These are phyloP conservation scores for Oscheius sp. DNA, from an alignment of 2,888 invertebrate genomes.

Conservation along the genomic window DNA sequence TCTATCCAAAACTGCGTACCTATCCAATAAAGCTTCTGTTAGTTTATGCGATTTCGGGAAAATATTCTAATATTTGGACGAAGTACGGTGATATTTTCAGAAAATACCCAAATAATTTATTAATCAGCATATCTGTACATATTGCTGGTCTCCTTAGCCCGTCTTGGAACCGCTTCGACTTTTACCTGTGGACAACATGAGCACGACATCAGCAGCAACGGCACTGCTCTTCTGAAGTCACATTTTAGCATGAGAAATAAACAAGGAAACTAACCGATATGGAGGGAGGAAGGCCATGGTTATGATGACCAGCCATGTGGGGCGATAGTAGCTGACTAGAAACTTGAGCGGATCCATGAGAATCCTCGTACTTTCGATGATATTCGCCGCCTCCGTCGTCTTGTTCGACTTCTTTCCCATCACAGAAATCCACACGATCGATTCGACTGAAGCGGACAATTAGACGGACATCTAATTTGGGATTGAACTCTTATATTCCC, in stretches of 20 bases:
- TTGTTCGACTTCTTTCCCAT: slow-evolving; percentile 8
- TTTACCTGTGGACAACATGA: slow-evolving; percentile 48
- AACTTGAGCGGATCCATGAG: slow-evolving; percentile 39
- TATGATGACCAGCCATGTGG: slow-evolving; percentile 51
- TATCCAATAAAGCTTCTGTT: slow-evolving; percentile 1
- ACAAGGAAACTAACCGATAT: slow-evolving; percentile 40
- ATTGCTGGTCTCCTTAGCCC: slow-evolving; percentile 49
- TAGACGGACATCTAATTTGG: neutral
- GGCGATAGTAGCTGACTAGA: slow-evolving; percentile 52
- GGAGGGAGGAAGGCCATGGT: slow-evolving; percentile 54
- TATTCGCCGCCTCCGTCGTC: neutral
- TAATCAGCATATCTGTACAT: slow-evolving; percentile 58
- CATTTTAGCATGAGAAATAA: neutral
- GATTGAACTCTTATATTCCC: too few species aligned
- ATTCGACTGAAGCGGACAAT: slow-evolving; percentile 26
- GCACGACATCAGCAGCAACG: slow-evolving; percentile 51
- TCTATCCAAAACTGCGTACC: neutral
- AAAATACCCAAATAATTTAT: too few species aligned
- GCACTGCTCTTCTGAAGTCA: slow-evolving; percentile 45
- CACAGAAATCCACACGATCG: slow-evolving; percentile 22
- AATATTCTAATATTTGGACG: too few species aligned
- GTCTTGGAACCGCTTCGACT: slow-evolving; percentile 53
- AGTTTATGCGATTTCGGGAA: too few species aligned
- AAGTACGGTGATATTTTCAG: too few species aligned
- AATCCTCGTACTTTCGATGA: slow-evolving; percentile 32